A percentile compares a stretch with the other conserved stretches of the same genome.
phyloP scores from a whole-genome alignment of 2,797 vertebrate species.

The Nyctibius grandis region DNA sequence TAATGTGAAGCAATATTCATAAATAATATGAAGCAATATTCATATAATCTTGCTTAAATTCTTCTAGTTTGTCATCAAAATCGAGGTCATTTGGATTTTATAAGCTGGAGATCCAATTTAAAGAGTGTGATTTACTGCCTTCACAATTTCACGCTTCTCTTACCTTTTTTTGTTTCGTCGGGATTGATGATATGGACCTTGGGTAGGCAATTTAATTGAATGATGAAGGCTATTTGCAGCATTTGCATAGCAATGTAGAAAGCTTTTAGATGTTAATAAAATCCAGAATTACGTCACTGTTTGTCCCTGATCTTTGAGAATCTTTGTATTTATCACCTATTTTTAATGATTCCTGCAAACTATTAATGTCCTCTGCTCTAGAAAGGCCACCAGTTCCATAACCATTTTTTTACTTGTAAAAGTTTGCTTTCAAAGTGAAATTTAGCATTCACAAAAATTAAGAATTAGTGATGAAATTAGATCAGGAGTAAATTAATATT shows the following conservation, averaged over 20 bases:
- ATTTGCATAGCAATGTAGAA: conserved; percentile 13
- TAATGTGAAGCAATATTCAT: neutral
- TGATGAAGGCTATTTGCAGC: neutral
- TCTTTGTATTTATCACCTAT: neutral
- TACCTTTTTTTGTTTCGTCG: conserved; percentile 9
- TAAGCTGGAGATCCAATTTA: conserved; percentile 41
- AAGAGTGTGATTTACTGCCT: conserved; percentile 35
- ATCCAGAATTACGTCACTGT: neutral
- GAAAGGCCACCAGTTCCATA: neutral
- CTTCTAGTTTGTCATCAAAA: neutral
- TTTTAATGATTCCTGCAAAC: neutral
- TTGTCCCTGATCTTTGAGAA: neutral
- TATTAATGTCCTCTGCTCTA: neutral
- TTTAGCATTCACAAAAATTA: neutral
- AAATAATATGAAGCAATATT: neutral
- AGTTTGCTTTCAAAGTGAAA: neutral
- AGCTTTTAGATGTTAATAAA: conserved; percentile 2
- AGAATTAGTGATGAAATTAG: neutral
- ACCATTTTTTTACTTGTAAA: neutral
- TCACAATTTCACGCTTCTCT: neutral
- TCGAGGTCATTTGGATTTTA: conserved; percentile 41
- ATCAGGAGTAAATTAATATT: neutral
- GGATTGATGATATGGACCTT: conserved; percentile 46
- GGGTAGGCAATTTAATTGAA: conserved; percentile 45
- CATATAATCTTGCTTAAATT: neutral